Evolutionary conservation across 2,113 vertebrate species (phyloP), one percentile per base, ranked within the genome.

Genomic region (Siphamia tubifer): DNA sequence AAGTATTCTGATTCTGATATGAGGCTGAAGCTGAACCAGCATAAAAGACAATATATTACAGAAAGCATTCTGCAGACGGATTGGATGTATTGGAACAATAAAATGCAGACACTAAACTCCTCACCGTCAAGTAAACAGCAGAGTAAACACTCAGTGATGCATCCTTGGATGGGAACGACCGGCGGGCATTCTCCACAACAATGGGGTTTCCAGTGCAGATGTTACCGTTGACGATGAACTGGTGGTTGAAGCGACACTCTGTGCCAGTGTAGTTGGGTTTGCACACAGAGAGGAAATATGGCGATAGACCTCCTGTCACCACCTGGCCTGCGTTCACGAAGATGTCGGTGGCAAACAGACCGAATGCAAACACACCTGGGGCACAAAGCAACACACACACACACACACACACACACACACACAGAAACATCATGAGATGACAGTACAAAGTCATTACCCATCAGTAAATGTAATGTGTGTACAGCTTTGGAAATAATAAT

Each of bases 241-340:
- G 94, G 36, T 96, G 94, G 68, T 94, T 94, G 8, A 89, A 88
- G 16, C 83, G 94, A 62, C 98, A 99, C 79, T 97, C 96, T 0
- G 92, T 84, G 31, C 95, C 94, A 2, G 96, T 99, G 86, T 98
- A 99, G 90, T 99, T 99, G 23, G 98, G 98, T 76, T 98, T 98
- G 87, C 98, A 99, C 21, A 98, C 95, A 0, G 94, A 97, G 84
- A 99, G 91, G 90, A 98, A 99, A 91, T 97, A 99, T 0, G 98
- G 97, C 4, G 98, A 93, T 42, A 98, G 91, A 74, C 96, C 96
- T 6, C 98, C 97, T 0, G 96, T 99, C 85, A 98, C 98, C 63
- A 98, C 95, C 91, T 99, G 98, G 66, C 98, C 96, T 0, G 96
- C 96, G 0, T 99, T 99, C 80, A 98, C 96, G 82, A 99, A 99